Base-by-base conservation (phyloP, 2,888 invertebrate species). In the Tachystola acroxantha region DNA sequence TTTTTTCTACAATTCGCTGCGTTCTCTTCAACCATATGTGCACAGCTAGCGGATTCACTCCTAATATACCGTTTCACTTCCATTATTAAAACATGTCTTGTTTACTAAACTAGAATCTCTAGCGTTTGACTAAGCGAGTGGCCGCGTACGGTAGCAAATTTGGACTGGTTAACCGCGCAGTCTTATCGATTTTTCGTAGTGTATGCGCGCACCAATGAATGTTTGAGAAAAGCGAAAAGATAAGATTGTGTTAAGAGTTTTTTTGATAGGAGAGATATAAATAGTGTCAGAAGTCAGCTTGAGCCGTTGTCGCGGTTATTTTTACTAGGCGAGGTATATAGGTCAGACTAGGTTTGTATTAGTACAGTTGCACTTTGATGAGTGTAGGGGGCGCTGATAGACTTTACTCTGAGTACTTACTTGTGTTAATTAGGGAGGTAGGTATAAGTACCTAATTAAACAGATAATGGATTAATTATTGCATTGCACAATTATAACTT, bases 261-360 rank as follows among this genome's bases (percentile, higher is more conserved):
- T 73, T 74, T 77, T 66, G 73, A 81, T 80, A 78, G 68, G 70
- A 66, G 7, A 74, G 80, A 16, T 84, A 84, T 68, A 79, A 85
- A 85, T 86, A 86, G 84, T 74, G 68, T 67, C 78, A 68, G 84
- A n/a, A n/a, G n/a, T n/a, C n/a, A 86, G 85, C 65, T 78, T 68
- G 85, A 85, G 85, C 82, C 82, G 81, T 84, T 82, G 82, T 79
- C 71, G 58, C 50, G 64, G 79, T 82, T 86, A 85, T 85, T 86
- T 85, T 84, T 82, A 79, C 72, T 72, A 65, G 60, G 59, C 71
- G 73, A 75, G 74, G 75, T 64, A 84, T 78, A 57, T 85, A 68
- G 85, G 85, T 84, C 85, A 66, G 61, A 49, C 57, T 57, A 48
- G 49, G 62, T 53, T 51, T 45, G 33, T 34, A 50, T 52, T 34